Evolutionary conservation across 2,113 vertebrate species (phyloP).

Genomic region (Rhadina sibilatrix): DNA sequence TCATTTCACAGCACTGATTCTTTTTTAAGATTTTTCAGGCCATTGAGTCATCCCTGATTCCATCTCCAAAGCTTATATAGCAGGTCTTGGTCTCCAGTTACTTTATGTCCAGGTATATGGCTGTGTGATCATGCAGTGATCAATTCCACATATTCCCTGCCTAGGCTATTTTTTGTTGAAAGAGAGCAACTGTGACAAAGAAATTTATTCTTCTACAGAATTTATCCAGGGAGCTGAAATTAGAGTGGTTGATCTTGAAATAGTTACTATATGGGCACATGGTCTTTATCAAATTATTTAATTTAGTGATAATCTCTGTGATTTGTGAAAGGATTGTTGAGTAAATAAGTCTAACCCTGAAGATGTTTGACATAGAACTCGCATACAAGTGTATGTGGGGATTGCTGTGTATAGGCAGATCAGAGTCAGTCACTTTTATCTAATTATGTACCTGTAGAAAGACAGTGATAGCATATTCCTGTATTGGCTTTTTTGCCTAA

Average conservation of each 20-base stretch:
- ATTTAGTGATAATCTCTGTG: neutral
- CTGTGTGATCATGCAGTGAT: neutral
- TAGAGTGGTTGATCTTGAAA: neutral
- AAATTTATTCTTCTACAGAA: neutral
- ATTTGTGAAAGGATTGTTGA: neutral
- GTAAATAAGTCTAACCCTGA: neutral
- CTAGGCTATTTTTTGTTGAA: neutral
- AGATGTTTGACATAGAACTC: neutral
- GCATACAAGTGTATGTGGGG: neutral
- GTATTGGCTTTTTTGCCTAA: neutral
- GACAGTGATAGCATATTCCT: neutral
- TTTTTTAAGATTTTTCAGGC: neutral
- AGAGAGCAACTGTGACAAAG: neutral
- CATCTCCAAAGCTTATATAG: neutral
- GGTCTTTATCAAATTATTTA: neutral
- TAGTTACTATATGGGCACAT: neutral
- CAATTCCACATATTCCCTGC: neutral
- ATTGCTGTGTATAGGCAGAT: neutral
- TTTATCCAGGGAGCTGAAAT: neutral
- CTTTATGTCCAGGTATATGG: neutral
- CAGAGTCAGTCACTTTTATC: neutral
- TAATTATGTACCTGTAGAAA: neutral
- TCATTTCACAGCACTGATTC: neutral
- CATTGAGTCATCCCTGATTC: neutral
- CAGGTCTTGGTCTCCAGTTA: neutral